phyloP scores from a whole-genome alignment of 2,113 vertebrate species.

The Spermophilus dauricus region DNA sequence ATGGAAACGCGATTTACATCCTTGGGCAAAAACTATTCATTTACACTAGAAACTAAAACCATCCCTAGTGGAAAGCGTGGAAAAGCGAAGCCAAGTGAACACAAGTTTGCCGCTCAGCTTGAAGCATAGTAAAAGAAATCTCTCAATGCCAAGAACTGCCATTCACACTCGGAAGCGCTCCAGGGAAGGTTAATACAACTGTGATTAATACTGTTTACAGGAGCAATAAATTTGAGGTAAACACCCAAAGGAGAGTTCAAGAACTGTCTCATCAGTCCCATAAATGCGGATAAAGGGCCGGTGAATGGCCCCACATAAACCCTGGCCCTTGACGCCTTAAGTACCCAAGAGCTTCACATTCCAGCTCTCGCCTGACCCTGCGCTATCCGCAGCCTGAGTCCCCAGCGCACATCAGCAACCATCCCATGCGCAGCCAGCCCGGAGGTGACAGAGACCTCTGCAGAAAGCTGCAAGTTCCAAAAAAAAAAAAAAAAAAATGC shows the following conservation, averaged over 20 bases:
- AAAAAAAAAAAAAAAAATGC: neutral
- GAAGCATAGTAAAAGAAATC: neutral
- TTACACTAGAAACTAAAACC: neutral
- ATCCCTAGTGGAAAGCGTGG: too few species aligned
- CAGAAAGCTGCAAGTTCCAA: neutral
- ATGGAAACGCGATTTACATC: neutral
- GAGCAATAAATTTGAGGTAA: constrained; percentile 68
- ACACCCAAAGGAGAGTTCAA: constrained; percentile 69
- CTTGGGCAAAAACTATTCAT: neutral
- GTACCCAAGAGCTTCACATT: constrained; percentile 40
- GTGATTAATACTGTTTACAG: constrained; percentile 70
- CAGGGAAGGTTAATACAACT: constrained; percentile 40
- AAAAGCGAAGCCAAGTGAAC: neutral
- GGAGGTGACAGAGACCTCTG: neutral
- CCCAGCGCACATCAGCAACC: neutral
- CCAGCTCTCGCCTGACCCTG: neutral
- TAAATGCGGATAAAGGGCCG: neutral
- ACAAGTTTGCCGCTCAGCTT: neutral
- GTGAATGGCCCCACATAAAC: neutral
- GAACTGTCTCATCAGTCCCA: constrained; percentile 21
- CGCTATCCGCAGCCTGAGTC: neutral
- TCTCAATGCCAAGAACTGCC: constrained; percentile 48
- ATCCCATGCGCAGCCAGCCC: neutral
- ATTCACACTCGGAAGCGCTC: constrained; percentile 44
- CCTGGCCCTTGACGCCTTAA: neutral